These are phyloP conservation scores for Scotopteryx bipunctaria DNA, from an alignment of 2,888 invertebrate species.

Conservation along the genomic window DNA sequence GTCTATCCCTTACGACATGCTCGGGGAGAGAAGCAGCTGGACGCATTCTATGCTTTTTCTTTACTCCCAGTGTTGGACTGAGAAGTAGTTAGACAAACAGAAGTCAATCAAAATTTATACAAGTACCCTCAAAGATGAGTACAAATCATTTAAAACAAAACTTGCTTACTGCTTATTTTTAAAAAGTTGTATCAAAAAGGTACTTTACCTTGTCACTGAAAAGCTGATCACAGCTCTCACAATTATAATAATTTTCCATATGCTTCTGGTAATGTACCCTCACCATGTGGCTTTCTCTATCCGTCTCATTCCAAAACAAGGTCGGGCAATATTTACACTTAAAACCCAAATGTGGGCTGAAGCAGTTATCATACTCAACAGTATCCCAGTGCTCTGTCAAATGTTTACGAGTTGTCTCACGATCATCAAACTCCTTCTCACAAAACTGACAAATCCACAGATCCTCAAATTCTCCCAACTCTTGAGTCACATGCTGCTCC, in stretches of 20 bases:
- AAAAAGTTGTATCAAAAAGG: no score
- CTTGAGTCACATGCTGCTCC: conserved; percentile 56
- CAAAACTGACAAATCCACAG: conserved; percentile 81
- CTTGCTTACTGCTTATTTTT: no score
- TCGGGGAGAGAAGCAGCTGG: no score
- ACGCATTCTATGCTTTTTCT: no score
- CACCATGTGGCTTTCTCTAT: conserved; percentile 72
- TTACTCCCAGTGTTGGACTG: no score
- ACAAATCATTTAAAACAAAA: no score
- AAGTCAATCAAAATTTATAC: no score
- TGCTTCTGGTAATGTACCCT: conserved; percentile 61
- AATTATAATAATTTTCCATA: conserved; percentile 69
- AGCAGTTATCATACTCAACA: conserved; percentile 70
- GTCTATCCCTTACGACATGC: no score
- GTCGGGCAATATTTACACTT: conserved; percentile 76
- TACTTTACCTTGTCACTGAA: conserved; percentile 76
- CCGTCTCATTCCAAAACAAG: conserved; percentile 78
- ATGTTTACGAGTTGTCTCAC: conserved; percentile 62
- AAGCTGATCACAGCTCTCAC: conserved; percentile 61
- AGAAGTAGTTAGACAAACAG: no score
- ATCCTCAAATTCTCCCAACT: conserved; percentile 69
- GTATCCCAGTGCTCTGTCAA: conserved; percentile 64
- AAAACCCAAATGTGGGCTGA: conserved; percentile 76
- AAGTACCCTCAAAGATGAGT: no score
- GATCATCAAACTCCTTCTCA: conserved; percentile 71